Evolutionary conservation across 2,888 invertebrate species (phyloP), one percentile per base, ranked within the genome.

Genomic region (Zelleria hepariella): DNA sequence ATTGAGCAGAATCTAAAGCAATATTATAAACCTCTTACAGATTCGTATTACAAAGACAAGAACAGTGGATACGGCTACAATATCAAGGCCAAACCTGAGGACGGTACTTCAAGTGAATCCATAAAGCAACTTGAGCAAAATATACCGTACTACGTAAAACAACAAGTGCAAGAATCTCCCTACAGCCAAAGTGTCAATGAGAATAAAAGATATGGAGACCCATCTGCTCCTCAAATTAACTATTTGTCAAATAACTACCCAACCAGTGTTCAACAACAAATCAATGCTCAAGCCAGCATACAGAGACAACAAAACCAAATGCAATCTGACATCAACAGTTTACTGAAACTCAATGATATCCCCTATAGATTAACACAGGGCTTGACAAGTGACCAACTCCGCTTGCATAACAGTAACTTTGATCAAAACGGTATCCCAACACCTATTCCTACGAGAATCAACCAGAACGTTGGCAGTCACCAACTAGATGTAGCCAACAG

Each of bases 401-500:
- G 79, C 58, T 64, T 79, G 49, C 74, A 79, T 53, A 81, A 76
- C 47, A 72, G 69, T 25, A 82, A 83, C 64, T 83, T 74, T 66
- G 84, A 87, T 49, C 80, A 80, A 64, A 68, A 69, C 23, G 68
- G 63, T 48, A 68, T 87, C 63, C 81, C 86, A 6, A 78, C 82
- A 48, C 75, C 76, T 15, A 64, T 86, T 26, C 86, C 88, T 3
- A 62, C 75, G 49, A 75, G 78, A 68, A 68, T 89, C 0, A 89
- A 89, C 67, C 89, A 88, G 75, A 85, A 89, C 61, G 77, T 89
- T 18, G 80, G 77, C 1, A 82, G 77, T 63, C 89, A 89, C 62
- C 83, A 86, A 62, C 63, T 88, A 61, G 89, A 89, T 61, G 81
- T 84, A 4, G 74, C 82, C 15, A 73, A 76, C 0, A 81, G 73